These are phyloP conservation scores for Polylopha cassiicola DNA, from an alignment of 2,888 invertebrate genomes.

Conservation along the genomic window DNA sequence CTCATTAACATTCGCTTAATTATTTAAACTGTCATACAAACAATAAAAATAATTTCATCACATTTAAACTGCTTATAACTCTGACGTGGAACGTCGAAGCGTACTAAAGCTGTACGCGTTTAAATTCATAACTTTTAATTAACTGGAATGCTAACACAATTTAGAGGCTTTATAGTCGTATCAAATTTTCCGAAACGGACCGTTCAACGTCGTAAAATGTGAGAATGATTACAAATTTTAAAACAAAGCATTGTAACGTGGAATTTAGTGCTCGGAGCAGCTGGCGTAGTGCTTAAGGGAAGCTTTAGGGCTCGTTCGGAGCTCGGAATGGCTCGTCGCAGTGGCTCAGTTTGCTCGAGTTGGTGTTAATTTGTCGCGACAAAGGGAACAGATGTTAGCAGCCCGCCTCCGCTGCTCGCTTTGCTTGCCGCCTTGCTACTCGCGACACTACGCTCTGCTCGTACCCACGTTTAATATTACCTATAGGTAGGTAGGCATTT, in stretches of 20 bases:
- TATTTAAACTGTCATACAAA: conserved; percentile 49
- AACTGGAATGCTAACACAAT: conserved; percentile 74
- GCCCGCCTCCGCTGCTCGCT: conserved; percentile 33
- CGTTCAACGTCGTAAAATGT: conserved; percentile 74
- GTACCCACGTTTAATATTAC: conserved; percentile 24
- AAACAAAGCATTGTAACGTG: conserved; percentile 72
- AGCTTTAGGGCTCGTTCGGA: conserved; percentile 63
- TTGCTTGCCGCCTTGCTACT: conserved; percentile 27
- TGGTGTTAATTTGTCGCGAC: conserved; percentile 69
- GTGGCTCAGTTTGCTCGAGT: conserved; percentile 60
- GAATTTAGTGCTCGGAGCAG: conserved; percentile 69
- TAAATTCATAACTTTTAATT: conserved; percentile 77
- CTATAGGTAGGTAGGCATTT: too few relatives aligned
- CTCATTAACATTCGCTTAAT: conserved; percentile 49
- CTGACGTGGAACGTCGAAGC: conserved; percentile 56
- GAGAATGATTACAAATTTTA: conserved; percentile 77
- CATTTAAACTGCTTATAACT: conserved; percentile 46
- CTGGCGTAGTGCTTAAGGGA: conserved; percentile 65
- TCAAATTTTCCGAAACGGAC: conserved; percentile 76
- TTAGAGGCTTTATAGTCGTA: conserved; percentile 72
- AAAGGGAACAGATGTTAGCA: conserved; percentile 66
- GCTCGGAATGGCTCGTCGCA: conserved; percentile 59
- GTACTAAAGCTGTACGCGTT: conserved; percentile 61
- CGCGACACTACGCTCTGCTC: conserved; percentile 16
- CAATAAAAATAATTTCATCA: conserved; percentile 56